Percentiles rank a stretch among this genome's conserved stretches.
Evolutionary conservation across 2,797 vertebrate genomes (phyloP).

Genomic region (Crypturellus tataupa): DNA sequence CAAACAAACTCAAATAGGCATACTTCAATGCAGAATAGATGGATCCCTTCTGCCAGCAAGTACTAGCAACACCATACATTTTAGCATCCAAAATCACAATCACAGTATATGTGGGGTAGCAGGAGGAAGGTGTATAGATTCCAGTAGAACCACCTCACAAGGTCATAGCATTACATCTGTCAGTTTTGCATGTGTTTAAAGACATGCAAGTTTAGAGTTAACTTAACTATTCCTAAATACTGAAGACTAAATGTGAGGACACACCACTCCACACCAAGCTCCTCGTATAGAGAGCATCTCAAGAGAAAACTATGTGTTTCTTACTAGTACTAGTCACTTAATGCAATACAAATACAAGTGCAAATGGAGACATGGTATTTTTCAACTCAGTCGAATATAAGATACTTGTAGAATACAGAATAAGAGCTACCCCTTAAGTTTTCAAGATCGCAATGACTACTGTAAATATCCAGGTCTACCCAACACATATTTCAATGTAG

Average conservation of each 20-base stretch:
- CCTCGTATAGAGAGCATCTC: not conserved
- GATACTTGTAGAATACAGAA: not conserved
- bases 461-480: not conserved
- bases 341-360: not conserved
- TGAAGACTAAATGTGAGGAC: not conserved
- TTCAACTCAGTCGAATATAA: not conserved
- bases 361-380: not conserved
- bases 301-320: not conserved
- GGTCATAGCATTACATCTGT: not conserved
- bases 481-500: not conserved
- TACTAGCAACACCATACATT: not conserved
- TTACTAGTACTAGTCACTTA: not conserved
- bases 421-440: not conserved
- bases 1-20: not conserved
- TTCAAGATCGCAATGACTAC: not conserved
- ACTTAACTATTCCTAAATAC: not conserved
- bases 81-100: not conserved
- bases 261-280: fast-evolving
- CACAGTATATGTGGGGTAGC: not conserved
- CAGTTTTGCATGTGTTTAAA: not conserved
- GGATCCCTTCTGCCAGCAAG: not conserved
- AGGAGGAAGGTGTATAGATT: no score
- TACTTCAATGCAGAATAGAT: not conserved
- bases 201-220: not conserved
- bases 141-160: not conserved